phyloP scores from a whole-genome alignment of 2,113 vertebrate species.

The Engraulis encrasicolus region DNA sequence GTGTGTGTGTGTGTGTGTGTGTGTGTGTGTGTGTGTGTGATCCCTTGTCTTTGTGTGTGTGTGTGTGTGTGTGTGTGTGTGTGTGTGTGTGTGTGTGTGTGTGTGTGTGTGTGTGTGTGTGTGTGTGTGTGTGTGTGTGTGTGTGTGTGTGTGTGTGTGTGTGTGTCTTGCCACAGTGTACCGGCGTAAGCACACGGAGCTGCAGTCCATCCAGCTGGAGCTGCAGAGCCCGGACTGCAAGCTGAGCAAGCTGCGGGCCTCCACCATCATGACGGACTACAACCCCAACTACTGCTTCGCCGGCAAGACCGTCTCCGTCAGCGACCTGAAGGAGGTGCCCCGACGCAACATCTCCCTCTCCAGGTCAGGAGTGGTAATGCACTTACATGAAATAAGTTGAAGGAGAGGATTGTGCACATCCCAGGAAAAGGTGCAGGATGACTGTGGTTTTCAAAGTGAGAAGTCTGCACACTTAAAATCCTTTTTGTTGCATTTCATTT shows the following conservation, averaged over 20 bases:
- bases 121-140: slow-evolving; percentile 32
- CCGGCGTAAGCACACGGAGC: slow-evolving; percentile 94
- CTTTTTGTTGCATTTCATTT: no score
- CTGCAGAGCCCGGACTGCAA: slow-evolving; percentile 98
- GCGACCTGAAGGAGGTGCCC: slow-evolving; percentile 96
- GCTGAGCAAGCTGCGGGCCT: slow-evolving; percentile 94
- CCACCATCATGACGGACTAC: slow-evolving; percentile 99
- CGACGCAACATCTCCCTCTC: slow-evolving; percentile 94
- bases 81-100: neutral
- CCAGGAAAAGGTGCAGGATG: no score
- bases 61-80: slow-evolving; percentile 2
- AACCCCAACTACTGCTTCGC: slow-evolving; percentile 99
- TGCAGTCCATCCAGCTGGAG: slow-evolving; percentile 97
- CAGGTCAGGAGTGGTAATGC: no score
- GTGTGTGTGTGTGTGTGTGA: neutral
- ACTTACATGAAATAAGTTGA: no score
- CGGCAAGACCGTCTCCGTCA: slow-evolving; percentile 94
- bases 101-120: neutral
- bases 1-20: neutral
- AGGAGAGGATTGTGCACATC: no score
- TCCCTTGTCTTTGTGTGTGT: no score
- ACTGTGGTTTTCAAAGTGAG: no score
- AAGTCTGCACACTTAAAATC: no score
- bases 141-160: slow-evolving; percentile 19
- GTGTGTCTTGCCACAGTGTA: slow-evolving; percentile 86